Conservation (phyloP, 2,797 vertebrate genomes). For the Neoniphon sammara region DNA sequence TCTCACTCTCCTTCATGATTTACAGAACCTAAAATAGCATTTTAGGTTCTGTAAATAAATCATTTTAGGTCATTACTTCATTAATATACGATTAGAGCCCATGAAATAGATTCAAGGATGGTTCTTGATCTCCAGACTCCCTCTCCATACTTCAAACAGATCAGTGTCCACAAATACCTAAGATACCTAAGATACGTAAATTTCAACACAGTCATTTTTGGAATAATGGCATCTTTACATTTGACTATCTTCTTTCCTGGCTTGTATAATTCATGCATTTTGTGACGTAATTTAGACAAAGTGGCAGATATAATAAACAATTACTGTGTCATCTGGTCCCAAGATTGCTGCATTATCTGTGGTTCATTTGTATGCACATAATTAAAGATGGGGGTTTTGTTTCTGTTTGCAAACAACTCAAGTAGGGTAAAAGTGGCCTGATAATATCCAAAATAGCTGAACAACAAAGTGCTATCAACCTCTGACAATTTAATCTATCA, state of each 20-base stretch:
- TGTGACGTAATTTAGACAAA: conserved; percentile 44
- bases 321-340: conserved; percentile 20
- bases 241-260: background rate
- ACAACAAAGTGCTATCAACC: conserved; percentile 11
- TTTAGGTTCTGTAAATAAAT: background rate
- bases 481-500: conserved; percentile 33
- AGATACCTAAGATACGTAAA: conserved; percentile 10
- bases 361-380: conserved; percentile 34
- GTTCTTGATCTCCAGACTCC: conserved; percentile 22
- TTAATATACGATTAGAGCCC: conserved; percentile 53
- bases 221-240: background rate
- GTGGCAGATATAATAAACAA: conserved; percentile 31
- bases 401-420: conserved; percentile 30
- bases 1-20: conserved; percentile 11
- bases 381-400: conserved; percentile 2
- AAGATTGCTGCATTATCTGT: conserved; percentile 22
- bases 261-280: conserved; percentile 24
- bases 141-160: conserved; percentile 24
- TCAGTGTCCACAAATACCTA: background rate
- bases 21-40: background rate
- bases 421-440: conserved; percentile 6
- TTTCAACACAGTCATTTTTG: conserved; percentile 3
- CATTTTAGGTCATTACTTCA: conserved; percentile 33
- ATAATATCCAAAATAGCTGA: conserved; percentile 16
- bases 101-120: conserved; percentile 34